Conservation (phyloP, 2,888 invertebrate genomes). For the Bugula neritina region DNA sequence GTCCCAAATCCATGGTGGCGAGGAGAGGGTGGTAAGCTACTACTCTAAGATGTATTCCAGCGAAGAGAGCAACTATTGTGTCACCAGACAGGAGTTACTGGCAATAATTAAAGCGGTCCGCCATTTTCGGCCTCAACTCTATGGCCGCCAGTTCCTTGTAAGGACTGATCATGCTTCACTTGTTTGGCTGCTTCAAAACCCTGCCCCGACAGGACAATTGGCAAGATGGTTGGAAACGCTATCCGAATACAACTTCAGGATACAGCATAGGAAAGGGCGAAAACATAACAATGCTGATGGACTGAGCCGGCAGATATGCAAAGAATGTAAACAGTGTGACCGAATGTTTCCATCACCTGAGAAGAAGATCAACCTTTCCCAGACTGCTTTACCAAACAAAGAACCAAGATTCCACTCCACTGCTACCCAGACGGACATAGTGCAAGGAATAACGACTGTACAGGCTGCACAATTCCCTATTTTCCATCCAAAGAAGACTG, state of each 20-base stretch:
- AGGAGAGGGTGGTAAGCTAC: neutral
- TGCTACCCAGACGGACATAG: too few species aligned
- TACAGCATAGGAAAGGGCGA: neutral
- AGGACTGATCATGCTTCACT: conserved; percentile 3
- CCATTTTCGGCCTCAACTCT: conserved; percentile 8
- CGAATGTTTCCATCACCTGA: too few species aligned
- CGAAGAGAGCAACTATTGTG: conserved; percentile 1
- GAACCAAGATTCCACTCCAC: too few species aligned
- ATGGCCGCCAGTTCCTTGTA: neutral
- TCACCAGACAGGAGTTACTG: neutral
- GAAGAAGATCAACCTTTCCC: too few species aligned
- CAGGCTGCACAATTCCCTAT: too few species aligned
- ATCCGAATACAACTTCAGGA: neutral
- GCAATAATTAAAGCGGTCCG: neutral
- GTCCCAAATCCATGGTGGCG: neutral
- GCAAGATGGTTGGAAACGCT: neutral
- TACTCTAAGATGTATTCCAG: neutral
- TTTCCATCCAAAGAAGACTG: too few species aligned
- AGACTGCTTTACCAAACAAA: too few species aligned
- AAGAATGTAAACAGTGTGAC: too few species aligned
- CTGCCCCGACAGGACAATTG: neutral
- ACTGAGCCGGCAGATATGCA: neutral
- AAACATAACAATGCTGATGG: conserved; percentile 1
- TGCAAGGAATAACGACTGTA: too few species aligned
- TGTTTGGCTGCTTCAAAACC: neutral